Base-by-base conservation (phyloP, 2,888 invertebrate genomes). In the Tetragnatha montana region DNA sequence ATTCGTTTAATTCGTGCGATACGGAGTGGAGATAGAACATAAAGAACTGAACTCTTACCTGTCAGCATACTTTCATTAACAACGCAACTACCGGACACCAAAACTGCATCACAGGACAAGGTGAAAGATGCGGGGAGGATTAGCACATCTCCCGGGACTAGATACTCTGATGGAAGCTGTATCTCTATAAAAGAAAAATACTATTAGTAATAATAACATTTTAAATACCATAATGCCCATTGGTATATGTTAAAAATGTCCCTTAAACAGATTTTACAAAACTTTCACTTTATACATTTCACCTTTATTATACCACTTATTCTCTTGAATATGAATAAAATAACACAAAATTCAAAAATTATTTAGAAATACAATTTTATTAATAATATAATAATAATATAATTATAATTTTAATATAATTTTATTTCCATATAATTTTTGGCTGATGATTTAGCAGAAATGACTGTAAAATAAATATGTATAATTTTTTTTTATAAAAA, bases 41-140 rank as follows among this genome's bases (percentile, higher is more conserved):
- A 35, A 35, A 35, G 1, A 35, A 60, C 47, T 50, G 4, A 7
- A 17, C 10, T 10, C 74, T 51, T 93, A 96, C 97, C 97, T 91
- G 98, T 98, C 6, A 98, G 95, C 96, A 98, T 97, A 93, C 97
- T 97, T 94, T 98, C 98, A 93, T 98, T 98, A 89, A 98, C 97
- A 92, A 98, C 97, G 92, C 97, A 97, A 73, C 96, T 92, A 10
- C 98, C 98, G 35, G 96, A 96, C 21, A 98, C 94, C 50, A 98
- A 94, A 91, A 98, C 95, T 8, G 97, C 97, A 93, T 98, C 98
- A 94, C 95, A 95, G 69, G 94, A 94, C 94, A 97, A 95, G 17
- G 96, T 94, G 93, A 96, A 96, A 92, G 96, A 95, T 14, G 95
- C 94, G 0, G 98, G 97, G 91, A 98, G 95, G 91, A 96, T 95